A percentile compares a stretch with the other conserved stretches of the same genome.
Conservation (phyloP, 2,888 invertebrate species). For the Heliconius ethilla region DNA sequence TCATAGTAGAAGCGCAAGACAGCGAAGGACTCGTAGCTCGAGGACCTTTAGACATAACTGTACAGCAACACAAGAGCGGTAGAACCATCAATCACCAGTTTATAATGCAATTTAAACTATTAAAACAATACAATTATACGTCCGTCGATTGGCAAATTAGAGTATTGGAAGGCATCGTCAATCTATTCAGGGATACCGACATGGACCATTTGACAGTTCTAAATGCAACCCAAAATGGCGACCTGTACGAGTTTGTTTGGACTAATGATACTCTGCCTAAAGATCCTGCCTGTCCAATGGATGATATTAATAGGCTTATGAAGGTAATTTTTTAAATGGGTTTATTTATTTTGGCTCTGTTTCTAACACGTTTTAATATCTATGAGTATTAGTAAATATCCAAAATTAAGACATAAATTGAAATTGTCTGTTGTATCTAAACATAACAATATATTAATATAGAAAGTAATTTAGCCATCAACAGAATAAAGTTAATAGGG, state of each 20-base stretch:
- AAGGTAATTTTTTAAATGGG: constrained; percentile 72
- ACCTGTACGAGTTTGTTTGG: constrained; percentile 88
- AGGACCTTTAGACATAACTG: constrained; percentile 88
- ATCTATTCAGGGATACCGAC: constrained; percentile 83
- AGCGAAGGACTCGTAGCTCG: constrained; percentile 87
- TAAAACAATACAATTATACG: constrained; percentile 72
- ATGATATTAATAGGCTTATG: constrained; percentile 86
- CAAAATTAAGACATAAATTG: too few species aligned
- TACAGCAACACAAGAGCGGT: constrained; percentile 90
- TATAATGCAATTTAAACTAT: constrained; percentile 83
- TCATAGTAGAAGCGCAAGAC: constrained; percentile 90
- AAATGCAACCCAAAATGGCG: constrained; percentile 82
- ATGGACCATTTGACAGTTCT: constrained; percentile 87
- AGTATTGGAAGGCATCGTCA: constrained; percentile 81
- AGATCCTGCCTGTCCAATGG: constrained; percentile 87
- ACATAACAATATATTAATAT: too few species aligned
- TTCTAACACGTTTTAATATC: too few species aligned
- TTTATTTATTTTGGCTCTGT: neutral
- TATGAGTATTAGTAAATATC: too few species aligned
- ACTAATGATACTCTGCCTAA: constrained; percentile 93
- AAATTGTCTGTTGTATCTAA: too few species aligned
- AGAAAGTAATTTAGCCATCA: too few species aligned
- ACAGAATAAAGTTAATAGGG: too few species aligned
- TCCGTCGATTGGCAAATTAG: constrained; percentile 90
- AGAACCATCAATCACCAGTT: constrained; percentile 92